Base-by-base conservation (phyloP, 2,113 vertebrate genomes). In the Calyptomena viridis region DNA sequence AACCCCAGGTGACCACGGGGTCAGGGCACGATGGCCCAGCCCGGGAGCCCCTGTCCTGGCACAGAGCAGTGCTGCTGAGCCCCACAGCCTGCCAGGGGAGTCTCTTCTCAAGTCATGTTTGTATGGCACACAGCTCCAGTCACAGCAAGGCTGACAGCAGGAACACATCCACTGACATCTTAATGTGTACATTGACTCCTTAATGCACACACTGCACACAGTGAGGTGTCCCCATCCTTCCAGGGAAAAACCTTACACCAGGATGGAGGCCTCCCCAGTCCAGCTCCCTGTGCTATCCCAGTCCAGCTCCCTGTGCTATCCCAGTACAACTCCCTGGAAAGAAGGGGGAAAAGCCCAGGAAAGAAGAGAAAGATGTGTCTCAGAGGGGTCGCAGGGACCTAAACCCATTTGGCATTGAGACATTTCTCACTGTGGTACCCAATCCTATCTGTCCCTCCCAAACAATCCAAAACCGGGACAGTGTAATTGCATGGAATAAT, bases 81-180 rank as follows among this genome's bases (percentile, higher is more conserved):
- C 33, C 47, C 81, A 53, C 9, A 33, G 0, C 37, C 42, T 22
- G 73, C 64, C 14, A 6, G 21, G 47, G 8, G 52, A 27, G 28
- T 8, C 73, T 28, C 8, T n/a, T n/a, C n/a, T 1, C 20, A 5
- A 2, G 46, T 20, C 19, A 42, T 0, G 33, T 18, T 14, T 9
- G 6, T 21, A 3, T 5, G 39, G 31, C 39, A 63, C 4, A 23
- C 46, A 25, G 35, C 58, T 28, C 13, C 40, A 39, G 49, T 1
- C 15, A 13, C 46, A 18, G 39, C 11, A 27, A 37, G 44, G 72
- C 42, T 66, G 2, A 1, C 14, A 31, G 52, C 44, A 80, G 62
- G 55, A 81, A 49, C 0, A 1, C 55, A 18, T 3, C 18, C 18
- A 3, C 0, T 20, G 21, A 4, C 33, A 37, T 35, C 12, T 17